A percentile compares a stretch with the other conserved stretches of the same genome.
These are phyloP conservation scores for Erpornis zantholeuca DNA, from an alignment of 2,113 vertebrate genomes.

Conservation along the genomic window DNA sequence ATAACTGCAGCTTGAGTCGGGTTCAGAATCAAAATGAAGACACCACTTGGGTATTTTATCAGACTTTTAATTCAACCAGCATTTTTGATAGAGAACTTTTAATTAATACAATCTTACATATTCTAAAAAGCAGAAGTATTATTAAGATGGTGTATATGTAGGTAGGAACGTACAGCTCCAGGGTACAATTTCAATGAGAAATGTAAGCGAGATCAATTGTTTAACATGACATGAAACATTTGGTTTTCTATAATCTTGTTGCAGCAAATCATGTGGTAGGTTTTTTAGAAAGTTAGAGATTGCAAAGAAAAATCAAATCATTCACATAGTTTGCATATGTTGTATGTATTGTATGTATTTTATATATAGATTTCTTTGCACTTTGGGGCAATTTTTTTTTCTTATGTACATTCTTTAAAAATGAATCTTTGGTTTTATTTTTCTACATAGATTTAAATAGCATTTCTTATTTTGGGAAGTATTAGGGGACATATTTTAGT, in stretches of 20 bases:
- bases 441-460: not conserved
- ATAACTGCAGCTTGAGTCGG: not conserved
- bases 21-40: not conserved
- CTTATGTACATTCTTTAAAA: not conserved
- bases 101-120: not conserved
- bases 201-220: not conserved
- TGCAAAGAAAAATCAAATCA: not conserved
- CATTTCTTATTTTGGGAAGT: not conserved
- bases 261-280: not conserved
- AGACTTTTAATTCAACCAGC: not conserved
- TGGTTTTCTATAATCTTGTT: not conserved
- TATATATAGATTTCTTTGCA: not conserved
- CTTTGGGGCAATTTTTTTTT: not conserved
- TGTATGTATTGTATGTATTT: not conserved
- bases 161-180: not conserved
- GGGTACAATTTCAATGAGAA: not conserved
- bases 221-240: not conserved
- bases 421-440: not conserved
- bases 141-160: not conserved
- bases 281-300: not conserved
- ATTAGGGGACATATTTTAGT: not conserved
- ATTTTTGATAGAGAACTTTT: not conserved
- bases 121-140: not conserved
- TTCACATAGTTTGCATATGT: not conserved
- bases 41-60: not conserved